Evolutionary conservation across 2,888 invertebrate genomes (phyloP).

Genomic region (Troides helena): DNA sequence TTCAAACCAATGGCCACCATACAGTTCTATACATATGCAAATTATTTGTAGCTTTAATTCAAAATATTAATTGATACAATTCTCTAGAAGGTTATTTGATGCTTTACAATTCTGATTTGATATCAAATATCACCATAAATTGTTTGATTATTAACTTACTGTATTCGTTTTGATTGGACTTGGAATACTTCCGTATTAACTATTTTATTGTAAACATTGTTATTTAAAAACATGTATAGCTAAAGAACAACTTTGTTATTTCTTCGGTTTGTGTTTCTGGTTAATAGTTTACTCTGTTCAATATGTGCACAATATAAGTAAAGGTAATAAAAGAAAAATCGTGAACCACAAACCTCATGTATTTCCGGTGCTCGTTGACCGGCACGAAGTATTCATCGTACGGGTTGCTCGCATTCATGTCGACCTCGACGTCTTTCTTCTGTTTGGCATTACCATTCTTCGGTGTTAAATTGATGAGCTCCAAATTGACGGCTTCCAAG

Average conservation of each 20-base stretch:
- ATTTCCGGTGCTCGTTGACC: constrained; percentile 91
- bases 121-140: too few relatives aligned
- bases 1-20: too few relatives aligned
- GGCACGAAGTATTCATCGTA: constrained; percentile 93
- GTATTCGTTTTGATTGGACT: too few relatives aligned
- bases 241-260: background rate
- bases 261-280: background rate
- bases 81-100: too few relatives aligned
- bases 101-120: too few relatives aligned
- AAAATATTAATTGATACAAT: too few relatives aligned
- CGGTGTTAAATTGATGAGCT: constrained; percentile 86
- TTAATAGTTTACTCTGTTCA: too few relatives aligned
- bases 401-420: constrained; percentile 84
- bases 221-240: background rate
- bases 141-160: too few relatives aligned
- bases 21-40: too few relatives aligned
- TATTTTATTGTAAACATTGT: too few relatives aligned
- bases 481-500: constrained; percentile 88
- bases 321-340: background rate
- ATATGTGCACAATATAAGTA: background rate
- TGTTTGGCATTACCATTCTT: constrained; percentile 74
- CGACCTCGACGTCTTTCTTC: constrained; percentile 84
- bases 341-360: constrained; percentile 83
- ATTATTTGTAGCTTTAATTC: too few relatives aligned
- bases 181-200: too few relatives aligned